These are phyloP conservation scores for Catonia carolina DNA, from an alignment of 2,888 invertebrate species.

Conservation along the genomic window DNA sequence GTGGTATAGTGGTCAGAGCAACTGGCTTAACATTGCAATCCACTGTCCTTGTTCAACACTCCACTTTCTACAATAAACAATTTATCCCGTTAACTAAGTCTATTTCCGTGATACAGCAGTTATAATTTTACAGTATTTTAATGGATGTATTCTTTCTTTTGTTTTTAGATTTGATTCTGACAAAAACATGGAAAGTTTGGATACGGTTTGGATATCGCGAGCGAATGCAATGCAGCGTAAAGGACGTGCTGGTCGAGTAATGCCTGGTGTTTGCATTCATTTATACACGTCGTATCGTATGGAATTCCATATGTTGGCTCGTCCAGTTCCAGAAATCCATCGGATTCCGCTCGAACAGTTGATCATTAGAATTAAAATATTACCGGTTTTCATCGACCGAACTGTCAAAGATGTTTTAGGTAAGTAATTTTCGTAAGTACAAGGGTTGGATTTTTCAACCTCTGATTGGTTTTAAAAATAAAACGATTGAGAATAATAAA, in stretches of 20 bases:
- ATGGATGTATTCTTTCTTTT: neutral
- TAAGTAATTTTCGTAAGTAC: conserved; percentile 36
- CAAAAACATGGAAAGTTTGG: conserved; percentile 80
- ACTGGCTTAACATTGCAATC: too few relatives aligned
- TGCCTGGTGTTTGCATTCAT: conserved; percentile 81
- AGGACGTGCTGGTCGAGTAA: conserved; percentile 87
- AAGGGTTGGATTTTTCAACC: too few relatives aligned
- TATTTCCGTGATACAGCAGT: too few relatives aligned
- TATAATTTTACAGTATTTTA: too few relatives aligned
- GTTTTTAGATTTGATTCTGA: conserved; percentile 62
- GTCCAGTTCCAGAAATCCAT: conserved; percentile 84
- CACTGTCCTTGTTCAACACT: too few relatives aligned
- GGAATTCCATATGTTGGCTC: conserved; percentile 55
- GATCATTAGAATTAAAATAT: conserved; percentile 65
- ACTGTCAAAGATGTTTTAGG: conserved; percentile 50
- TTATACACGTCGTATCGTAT: conserved; percentile 66
- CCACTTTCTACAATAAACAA: too few relatives aligned
- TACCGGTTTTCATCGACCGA: conserved; percentile 48
- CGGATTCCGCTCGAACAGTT: conserved; percentile 81
- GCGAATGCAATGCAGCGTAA: conserved; percentile 86
- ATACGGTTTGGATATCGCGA: conserved; percentile 81
- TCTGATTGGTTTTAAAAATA: too few relatives aligned
- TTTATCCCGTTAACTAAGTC: too few relatives aligned
- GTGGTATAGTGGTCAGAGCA: too few relatives aligned
- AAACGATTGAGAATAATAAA: too few relatives aligned